Conservation (phyloP, 92 coral and sea anemone genomes). For the Heliopora coerulea region DNA sequence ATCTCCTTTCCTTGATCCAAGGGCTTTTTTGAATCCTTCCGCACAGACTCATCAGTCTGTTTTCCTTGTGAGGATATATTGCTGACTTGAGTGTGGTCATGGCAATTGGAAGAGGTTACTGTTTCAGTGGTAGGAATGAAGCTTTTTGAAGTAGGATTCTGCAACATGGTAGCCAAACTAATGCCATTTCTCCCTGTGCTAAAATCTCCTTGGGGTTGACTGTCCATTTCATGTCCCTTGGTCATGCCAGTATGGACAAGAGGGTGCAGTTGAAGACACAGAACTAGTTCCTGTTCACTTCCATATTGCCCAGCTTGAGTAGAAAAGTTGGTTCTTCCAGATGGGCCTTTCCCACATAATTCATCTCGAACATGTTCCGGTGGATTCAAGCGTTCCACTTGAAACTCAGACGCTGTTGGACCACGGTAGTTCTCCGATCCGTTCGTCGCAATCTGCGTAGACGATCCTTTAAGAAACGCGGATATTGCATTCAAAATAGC, state of each 20-base stretch:
- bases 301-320: conserved; percentile 1
- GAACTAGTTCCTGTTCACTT: conserved; percentile 7
- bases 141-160: neutral
- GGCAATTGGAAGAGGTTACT: neutral
- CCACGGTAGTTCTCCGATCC: neutral
- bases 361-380: conserved; percentile 15
- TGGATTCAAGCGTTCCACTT: conserved; percentile 5
- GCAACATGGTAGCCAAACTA: neutral
- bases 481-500: conserved; percentile 69
- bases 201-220: conserved; percentile 12
- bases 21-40: neutral
- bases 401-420: neutral
- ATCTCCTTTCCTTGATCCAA: neutral
- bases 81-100: neutral
- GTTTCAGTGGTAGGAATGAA: neutral
- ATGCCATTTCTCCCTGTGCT: neutral
- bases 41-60: neutral
- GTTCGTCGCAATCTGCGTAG: conserved; percentile 1
- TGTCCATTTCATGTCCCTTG: conserved; percentile 11
- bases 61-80: neutral
- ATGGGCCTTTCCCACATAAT: conserved; percentile 20
- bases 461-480: conserved; percentile 53
- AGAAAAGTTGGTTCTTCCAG: neutral
- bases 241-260: neutral
- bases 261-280: conserved; percentile 33